Conservation (phyloP, 1,140 invertebrate genomes). For the Brachionus angularis region DNA sequence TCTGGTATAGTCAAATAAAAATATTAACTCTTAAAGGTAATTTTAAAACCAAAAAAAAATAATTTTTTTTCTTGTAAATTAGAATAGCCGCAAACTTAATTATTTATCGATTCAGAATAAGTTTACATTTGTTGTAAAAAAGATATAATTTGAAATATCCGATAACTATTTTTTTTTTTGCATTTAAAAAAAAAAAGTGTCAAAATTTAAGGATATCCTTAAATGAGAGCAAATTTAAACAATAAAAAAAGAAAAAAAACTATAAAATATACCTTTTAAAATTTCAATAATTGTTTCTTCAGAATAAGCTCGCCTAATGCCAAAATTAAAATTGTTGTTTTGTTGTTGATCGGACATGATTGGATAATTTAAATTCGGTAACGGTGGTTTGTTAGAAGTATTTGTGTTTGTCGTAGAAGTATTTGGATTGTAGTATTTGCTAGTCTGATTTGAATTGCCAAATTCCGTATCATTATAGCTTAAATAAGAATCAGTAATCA, state of each 20-base stretch:
- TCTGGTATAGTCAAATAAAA: no score
- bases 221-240: background rate
- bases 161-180: no score
- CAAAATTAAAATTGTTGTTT: background rate
- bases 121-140: no score
- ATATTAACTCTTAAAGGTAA: no score
- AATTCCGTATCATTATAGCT: conserved; percentile 27
- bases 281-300: conserved; percentile 15
- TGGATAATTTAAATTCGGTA: background rate
- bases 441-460: conserved; percentile 10
- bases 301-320: conserved; percentile 1
- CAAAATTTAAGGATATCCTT: no score
- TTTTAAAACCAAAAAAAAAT: no score
- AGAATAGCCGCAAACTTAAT: no score
- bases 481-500: conserved; percentile 43
- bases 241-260: background rate
- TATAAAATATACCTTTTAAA: background rate
- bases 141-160: no score
- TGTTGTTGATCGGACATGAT: conserved; percentile 31
- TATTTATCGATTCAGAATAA: no score
- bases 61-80: no score
- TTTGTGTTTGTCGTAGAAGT: no score
- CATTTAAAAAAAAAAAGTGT: no score
- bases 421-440: conserved; percentile 17
- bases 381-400: conserved; percentile 19